A percentile compares a stretch with the other conserved stretches of the same genome.
phyloP scores from a whole-genome alignment of 37 sponge, comb jelly and placozoan species.

The Amphimedon queenslandica region DNA sequence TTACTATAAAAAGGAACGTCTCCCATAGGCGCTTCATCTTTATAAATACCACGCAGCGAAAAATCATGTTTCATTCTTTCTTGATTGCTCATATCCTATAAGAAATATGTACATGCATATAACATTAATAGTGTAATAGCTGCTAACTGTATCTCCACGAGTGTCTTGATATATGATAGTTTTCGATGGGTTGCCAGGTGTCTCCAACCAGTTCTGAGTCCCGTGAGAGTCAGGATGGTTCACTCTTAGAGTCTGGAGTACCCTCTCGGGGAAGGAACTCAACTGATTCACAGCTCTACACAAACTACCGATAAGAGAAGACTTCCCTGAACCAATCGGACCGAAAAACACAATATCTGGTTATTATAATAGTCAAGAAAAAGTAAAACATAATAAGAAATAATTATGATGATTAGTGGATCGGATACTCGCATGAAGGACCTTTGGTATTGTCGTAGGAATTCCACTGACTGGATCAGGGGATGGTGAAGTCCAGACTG shows the following conservation, averaged over 20 bases:
- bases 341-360: conserved; percentile 87
- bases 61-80: conserved; percentile 69
- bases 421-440: conserved; percentile 69
- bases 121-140: neutral
- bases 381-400: neutral
- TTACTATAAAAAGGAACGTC: conserved; percentile 26
- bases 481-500: conserved; percentile 38
- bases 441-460: conserved; percentile 37
- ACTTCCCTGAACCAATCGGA: conserved; percentile 90
- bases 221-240: conserved; percentile 72
- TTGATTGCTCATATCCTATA: conserved; percentile 57
- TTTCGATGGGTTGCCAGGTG: conserved; percentile 46
- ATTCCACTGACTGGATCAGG: conserved; percentile 56
- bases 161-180: conserved; percentile 90
- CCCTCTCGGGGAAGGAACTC: conserved; percentile 59
- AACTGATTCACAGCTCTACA: conserved; percentile 62
- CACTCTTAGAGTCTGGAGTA: conserved; percentile 63
- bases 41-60: conserved; percentile 79
- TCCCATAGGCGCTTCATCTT: conserved; percentile 63
- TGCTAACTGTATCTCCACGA: conserved; percentile 41
- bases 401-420: neutral
- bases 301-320: conserved; percentile 86
- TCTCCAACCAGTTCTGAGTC: conserved; percentile 86
- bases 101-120: neutral
- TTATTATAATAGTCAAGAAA: neutral